A percentile compares a stretch with the other conserved stretches of the same genome.
These are phyloP conservation scores for Cerastis rubricosa DNA, from an alignment of 2,888 invertebrate species.

Conservation along the genomic window DNA sequence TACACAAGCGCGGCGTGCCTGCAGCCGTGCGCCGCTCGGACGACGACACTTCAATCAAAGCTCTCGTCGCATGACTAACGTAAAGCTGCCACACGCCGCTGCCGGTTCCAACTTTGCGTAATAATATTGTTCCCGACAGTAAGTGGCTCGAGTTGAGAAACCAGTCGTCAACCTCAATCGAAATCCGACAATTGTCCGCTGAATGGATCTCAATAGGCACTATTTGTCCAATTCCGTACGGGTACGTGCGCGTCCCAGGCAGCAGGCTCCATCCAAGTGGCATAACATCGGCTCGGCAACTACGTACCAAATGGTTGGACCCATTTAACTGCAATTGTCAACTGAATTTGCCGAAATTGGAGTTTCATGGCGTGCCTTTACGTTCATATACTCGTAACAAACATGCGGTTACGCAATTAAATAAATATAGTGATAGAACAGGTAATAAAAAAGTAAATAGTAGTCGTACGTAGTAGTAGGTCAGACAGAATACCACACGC, in stretches of 20 bases:
- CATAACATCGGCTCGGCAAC: slow-evolving; percentile 15
- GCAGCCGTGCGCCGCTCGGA: background rate
- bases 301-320: background rate
- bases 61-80: background rate
- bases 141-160: background rate
- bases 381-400: too few relatives aligned
- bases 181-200: slow-evolving; percentile 26
- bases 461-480: too few relatives aligned
- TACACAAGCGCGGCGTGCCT: background rate
- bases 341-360: too few relatives aligned
- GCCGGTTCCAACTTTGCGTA: slow-evolving; percentile 10
- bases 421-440: too few relatives aligned
- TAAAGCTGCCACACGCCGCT: background rate
- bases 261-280: background rate
- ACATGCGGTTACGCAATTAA: too few relatives aligned
- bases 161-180: slow-evolving; percentile 27
- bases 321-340: too few relatives aligned
- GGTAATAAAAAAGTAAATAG: too few relatives aligned
- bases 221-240: slow-evolving; percentile 39
- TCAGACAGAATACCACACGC: too few relatives aligned
- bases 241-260: slow-evolving; percentile 13
- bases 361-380: too few relatives aligned
- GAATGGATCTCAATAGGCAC: slow-evolving; percentile 41
- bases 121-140: slow-evolving; percentile 1
- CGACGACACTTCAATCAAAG: background rate